Conservation (phyloP, 2,113 vertebrate species). For the Apaloderma vittatum region DNA sequence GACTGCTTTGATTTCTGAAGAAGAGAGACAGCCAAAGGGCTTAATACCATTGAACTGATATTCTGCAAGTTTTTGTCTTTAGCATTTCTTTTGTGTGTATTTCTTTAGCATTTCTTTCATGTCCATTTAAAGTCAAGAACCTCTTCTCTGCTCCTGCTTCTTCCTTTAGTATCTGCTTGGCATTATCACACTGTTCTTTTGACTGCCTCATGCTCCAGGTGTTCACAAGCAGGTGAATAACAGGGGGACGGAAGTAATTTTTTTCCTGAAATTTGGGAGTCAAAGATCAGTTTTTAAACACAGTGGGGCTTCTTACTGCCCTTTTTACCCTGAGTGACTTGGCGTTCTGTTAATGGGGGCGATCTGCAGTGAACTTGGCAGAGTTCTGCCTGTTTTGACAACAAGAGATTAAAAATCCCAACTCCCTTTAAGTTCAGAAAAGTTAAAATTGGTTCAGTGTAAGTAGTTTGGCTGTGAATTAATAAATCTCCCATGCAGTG, state of each 20-base stretch:
- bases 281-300: background rate
- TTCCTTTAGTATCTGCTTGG: background rate
- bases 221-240: background rate
- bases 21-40: background rate
- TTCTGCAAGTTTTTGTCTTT: background rate
- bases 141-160: background rate
- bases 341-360: background rate
- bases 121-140: background rate
- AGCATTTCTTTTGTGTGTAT: background rate
- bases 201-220: background rate
- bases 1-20: constrained; percentile 12
- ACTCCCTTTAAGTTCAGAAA: background rate
- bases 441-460: background rate
- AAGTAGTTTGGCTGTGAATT: background rate
- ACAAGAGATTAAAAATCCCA: background rate
- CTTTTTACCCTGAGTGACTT: background rate
- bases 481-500: background rate
- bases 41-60: background rate
- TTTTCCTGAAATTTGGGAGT: background rate
- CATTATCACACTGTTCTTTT: background rate
- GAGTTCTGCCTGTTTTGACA: background rate
- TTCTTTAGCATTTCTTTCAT: background rate
- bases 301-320: background rate
- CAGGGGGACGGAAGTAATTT: fast-evolving
- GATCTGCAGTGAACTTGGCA: background rate